These are phyloP conservation scores for Sitta carolinensis DNA, from an alignment of 2,797 vertebrate species.

Conservation along the genomic window DNA sequence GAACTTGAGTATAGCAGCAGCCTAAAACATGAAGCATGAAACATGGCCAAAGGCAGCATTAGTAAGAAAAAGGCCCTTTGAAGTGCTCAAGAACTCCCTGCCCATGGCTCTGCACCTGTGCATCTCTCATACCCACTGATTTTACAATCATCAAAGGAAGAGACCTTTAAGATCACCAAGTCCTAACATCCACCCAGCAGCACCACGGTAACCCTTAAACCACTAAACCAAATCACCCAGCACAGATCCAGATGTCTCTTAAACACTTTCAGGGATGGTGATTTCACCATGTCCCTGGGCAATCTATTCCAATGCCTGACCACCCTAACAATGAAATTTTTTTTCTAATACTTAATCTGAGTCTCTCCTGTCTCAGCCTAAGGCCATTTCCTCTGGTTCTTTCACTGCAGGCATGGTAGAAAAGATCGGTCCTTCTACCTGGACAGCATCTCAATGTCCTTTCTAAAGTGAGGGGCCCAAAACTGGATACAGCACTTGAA, in stretches of 20 bases:
- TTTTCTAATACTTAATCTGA: neutral
- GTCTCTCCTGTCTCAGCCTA: neutral
- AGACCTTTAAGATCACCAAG: neutral
- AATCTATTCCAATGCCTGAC: neutral
- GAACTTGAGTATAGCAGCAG: neutral
- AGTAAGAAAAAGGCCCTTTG: neutral
- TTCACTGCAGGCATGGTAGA: neutral
- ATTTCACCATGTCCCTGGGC: neutral
- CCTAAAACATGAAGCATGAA: neutral
- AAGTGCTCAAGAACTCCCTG: neutral
- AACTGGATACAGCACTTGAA: neutral
- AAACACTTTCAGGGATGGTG: neutral
- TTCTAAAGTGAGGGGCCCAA: neutral
- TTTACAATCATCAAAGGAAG: neutral
- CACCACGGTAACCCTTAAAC: neutral
- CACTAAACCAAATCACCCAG: neutral
- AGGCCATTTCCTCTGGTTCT: neutral
- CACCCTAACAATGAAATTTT: neutral
- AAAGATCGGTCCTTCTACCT: neutral
- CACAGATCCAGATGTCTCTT: neutral
- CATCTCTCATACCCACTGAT: neutral
- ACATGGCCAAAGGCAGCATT: neutral
- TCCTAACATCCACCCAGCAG: neutral
- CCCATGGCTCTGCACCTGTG: fast-evolving
- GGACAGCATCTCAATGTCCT: neutral